A percentile compares a stretch with the other conserved stretches of the same genome.
Conservation (phyloP, 2,113 vertebrate species). For the Cercopithecus mona region DNA sequence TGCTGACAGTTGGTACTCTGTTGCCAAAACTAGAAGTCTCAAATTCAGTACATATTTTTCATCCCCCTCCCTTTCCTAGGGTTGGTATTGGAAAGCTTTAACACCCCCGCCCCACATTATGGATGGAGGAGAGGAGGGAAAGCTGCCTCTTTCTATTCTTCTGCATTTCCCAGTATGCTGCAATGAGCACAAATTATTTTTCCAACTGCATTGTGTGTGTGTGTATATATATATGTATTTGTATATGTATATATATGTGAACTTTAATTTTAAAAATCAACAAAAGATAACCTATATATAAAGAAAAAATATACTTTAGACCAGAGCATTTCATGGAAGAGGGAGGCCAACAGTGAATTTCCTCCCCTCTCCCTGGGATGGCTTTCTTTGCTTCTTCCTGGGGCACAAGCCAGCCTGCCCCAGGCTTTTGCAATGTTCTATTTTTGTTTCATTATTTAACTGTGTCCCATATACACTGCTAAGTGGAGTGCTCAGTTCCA, state of each 20-base stretch:
- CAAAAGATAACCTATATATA: background rate
- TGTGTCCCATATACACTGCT: constrained; percentile 29
- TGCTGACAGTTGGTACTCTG: background rate
- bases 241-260: background rate
- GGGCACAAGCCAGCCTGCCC: background rate
- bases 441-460: constrained; percentile 67
- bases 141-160: background rate
- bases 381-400: background rate
- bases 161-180: background rate
- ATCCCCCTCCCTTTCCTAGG: background rate
- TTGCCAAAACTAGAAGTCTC: background rate
- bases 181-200: background rate
- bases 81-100: too few relatives aligned
- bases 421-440: constrained; percentile 53
- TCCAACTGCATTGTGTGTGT: background rate
- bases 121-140: too few relatives aligned
- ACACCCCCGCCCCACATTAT: background rate
- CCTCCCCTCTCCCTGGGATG: background rate
- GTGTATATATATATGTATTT: background rate
- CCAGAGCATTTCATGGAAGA: background rate
- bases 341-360: background rate
- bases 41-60: background rate
- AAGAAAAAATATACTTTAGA: background rate
- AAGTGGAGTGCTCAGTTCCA: background rate
- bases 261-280: background rate